Base-by-base conservation (phyloP, 30 jellyfish, hydroid and myxozoan genomes). In the Chrysaora quinquecirrha region DNA sequence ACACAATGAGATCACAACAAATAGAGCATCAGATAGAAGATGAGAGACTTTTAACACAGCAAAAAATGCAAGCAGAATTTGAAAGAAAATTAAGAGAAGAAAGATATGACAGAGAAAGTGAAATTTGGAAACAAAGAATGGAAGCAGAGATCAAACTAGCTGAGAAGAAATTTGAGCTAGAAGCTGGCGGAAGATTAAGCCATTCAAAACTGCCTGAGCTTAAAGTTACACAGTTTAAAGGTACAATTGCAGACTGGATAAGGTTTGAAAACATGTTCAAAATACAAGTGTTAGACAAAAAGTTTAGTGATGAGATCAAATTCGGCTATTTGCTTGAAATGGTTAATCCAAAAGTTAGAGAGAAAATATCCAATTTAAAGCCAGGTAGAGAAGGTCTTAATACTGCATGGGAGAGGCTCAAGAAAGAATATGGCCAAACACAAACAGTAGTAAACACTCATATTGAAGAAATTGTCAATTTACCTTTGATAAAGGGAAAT, bases 261-360 rank as follows among this genome's bases (percentile, higher is more conserved):
- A 49, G 78, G 48, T 74, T 74, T 49, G 75, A 74, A 28, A 49
- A 74, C 32, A 74, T 74, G 86, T 74, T 74, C 27, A 48, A 0
- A 74, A 28, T 31, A 4, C 75, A 74, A 27, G 76, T 54, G 10
- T 49, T 48, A 74, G 48, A 32, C 75, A 74, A 74, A 48, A 50
- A 30, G 3, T 74, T 74, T 30, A 25, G 75, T 48, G 86, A 74
- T 49, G 75, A 74, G 32, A 54, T 48, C 2, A 74, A 74, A 28
- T 74, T 74, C 48, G 76, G 86, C 3, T 48, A 74, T 52, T 49
- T 70, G 82, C 82, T 70, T 18, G 82, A 70, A 70, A 70, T 70
- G 82, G 73, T 70, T 6, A 46, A 33, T 27, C 29, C 74, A 33
- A 70, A 70, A 30, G 82, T 70, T 24, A 70, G 82, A 70, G 82